Evolutionary conservation across 2,888 invertebrate genomes (phyloP).

Genomic region (Mythimna albipuncta): DNA sequence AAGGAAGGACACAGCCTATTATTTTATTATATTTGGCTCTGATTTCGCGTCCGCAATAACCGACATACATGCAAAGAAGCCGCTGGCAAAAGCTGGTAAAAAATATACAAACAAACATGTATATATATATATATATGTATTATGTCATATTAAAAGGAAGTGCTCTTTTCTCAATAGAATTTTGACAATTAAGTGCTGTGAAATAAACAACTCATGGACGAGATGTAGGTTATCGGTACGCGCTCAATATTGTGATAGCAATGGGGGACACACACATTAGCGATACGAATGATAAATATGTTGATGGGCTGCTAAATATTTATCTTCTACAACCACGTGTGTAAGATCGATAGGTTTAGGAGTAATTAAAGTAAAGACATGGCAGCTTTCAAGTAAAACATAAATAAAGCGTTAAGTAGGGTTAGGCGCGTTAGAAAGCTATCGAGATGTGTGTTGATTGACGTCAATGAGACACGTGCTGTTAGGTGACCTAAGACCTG

Average conservation of each 20-base stretch:
- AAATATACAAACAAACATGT: no score
- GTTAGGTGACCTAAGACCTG: constrained; percentile 81
- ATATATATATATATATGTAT: no score
- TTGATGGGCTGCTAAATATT: constrained; percentile 70
- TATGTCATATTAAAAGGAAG: no score
- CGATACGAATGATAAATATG: constrained; percentile 69
- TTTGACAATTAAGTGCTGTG: constrained; percentile 78
- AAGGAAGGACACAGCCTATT: no score
- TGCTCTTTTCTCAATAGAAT: constrained; percentile 55
- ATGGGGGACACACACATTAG: constrained; percentile 74
- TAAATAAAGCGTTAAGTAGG: constrained; percentile 53
- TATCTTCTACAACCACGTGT: constrained; percentile 60
- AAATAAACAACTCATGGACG: constrained; percentile 77
- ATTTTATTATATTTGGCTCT: no score
- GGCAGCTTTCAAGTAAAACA: constrained; percentile 40
- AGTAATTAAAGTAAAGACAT: constrained; percentile 56
- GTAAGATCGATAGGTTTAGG: constrained; percentile 51
- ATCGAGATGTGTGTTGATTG: constrained; percentile 74
- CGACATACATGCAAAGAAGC: no score
- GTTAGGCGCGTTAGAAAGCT: constrained; percentile 73
- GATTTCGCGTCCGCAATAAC: no score
- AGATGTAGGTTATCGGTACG: constrained; percentile 83
- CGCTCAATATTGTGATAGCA: constrained; percentile 67
- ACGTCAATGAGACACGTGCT: constrained; percentile 81
- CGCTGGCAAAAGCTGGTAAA: no score